A percentile compares a stretch with the other conserved stretches of the same genome.
phyloP scores from a whole-genome alignment of 1,140 invertebrate genomes.

The Caenorhabditis elegans region WBcel235 BX284606.5:12919001-12919500 shows the following conservation, averaged over 20 bases:
- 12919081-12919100: constrained; percentile 5
- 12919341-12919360: not conserved
- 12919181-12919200: not conserved
- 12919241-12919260: not conserved
- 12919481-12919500: constrained; percentile 18
- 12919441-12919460: too few species aligned
- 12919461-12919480: not conserved
- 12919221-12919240: not conserved
- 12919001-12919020: not conserved
- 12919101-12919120: not conserved
- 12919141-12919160: constrained; percentile 21
- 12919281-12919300: not conserved
- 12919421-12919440: not conserved
- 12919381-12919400: not conserved
- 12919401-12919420: constrained; percentile 12
- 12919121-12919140: not conserved
- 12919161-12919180: not conserved
- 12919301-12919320: not conserved
- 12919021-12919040: constrained; percentile 8
- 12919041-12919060: not conserved
- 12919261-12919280: constrained; percentile 1
- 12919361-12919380: not conserved
- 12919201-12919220: not conserved
- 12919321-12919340: not conserved
- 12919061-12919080: not conserved